A percentile compares a stretch with the other conserved stretches of the same genome.
phyloP scores from a whole-genome alignment of 1,140 invertebrate genomes.

The Drosophila kepulauana region DNA sequence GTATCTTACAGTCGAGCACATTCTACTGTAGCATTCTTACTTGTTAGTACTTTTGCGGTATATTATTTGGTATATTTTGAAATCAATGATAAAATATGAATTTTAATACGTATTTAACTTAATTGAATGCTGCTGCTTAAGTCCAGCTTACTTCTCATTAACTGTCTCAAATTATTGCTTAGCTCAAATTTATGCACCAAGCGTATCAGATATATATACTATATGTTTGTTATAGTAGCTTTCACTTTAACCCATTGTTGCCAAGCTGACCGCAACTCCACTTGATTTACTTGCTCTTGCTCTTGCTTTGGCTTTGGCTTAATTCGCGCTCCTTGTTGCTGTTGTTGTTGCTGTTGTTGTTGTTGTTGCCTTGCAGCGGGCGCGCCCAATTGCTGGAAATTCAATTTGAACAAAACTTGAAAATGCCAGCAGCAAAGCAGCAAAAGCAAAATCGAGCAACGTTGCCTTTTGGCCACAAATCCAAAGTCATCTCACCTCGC shows the following conservation, averaged over 20 bases:
- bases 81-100: too few relatives aligned
- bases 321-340: conserved; percentile 9
- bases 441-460: conserved; percentile 29
- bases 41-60: too few relatives aligned
- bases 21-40: too few relatives aligned
- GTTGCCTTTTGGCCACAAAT: conserved; percentile 36
- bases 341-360: not conserved
- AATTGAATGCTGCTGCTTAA: too few relatives aligned
- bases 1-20: too few relatives aligned
- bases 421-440: conserved; percentile 51
- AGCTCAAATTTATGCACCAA: not conserved
- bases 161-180: not conserved
- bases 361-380: conserved; percentile 44
- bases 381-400: conserved; percentile 73
- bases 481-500: conserved; percentile 58
- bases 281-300: conserved; percentile 52
- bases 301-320: conserved; percentile 18
- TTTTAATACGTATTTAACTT: too few relatives aligned
- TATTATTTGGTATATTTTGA: too few relatives aligned
- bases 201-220: too few relatives aligned
- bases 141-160: too few relatives aligned
- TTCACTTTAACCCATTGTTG: conserved; percentile 39
- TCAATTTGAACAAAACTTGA: conserved; percentile 73
- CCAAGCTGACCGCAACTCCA: conserved; percentile 37
- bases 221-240: not conserved